These are phyloP conservation scores for Caenorhabditis remanei DNA, from an alignment of 1,140 invertebrate genomes.

Conservation along the genomic window DNA sequence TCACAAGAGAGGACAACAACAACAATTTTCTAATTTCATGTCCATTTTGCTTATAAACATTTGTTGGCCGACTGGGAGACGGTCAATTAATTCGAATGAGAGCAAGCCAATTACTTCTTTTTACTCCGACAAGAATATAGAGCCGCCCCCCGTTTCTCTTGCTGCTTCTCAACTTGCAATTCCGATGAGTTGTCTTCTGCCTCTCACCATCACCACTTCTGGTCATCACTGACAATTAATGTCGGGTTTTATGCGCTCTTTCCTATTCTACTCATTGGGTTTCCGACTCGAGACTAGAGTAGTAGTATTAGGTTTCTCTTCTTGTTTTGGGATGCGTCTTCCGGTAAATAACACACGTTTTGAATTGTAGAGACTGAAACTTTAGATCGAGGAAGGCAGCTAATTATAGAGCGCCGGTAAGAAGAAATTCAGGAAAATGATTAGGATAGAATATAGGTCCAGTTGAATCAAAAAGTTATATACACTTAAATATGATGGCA, in stretches of 20 bases:
- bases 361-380: too few relatives aligned
- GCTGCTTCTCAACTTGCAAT: conserved; percentile 46
- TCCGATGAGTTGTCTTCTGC: conserved; percentile 17
- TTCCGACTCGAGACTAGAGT: neutral
- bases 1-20: conserved; percentile 1
- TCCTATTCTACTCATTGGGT: conserved; percentile 47
- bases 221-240: conserved; percentile 55
- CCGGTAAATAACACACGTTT: too few relatives aligned
- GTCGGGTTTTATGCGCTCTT: conserved; percentile 53
- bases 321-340: neutral
- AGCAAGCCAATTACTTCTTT: conserved; percentile 40
- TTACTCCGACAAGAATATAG: conserved; percentile 2
- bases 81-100: conserved; percentile 55
- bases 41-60: conserved; percentile 51
- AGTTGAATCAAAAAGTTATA: too few relatives aligned
- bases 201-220: conserved; percentile 1
- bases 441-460: too few relatives aligned
- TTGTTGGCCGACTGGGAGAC: conserved; percentile 11
- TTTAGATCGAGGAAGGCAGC: too few relatives aligned
- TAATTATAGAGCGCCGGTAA: too few relatives aligned
- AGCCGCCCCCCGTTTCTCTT: conserved; percentile 15
- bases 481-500: too few relatives aligned
- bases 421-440: too few relatives aligned
- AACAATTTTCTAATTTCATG: conserved; percentile 53
- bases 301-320: neutral